Evolutionary conservation across 2,888 invertebrate genomes (phyloP), one percentile per base, ranked within the genome.

Genomic region (Lymantria monacha): DNA sequence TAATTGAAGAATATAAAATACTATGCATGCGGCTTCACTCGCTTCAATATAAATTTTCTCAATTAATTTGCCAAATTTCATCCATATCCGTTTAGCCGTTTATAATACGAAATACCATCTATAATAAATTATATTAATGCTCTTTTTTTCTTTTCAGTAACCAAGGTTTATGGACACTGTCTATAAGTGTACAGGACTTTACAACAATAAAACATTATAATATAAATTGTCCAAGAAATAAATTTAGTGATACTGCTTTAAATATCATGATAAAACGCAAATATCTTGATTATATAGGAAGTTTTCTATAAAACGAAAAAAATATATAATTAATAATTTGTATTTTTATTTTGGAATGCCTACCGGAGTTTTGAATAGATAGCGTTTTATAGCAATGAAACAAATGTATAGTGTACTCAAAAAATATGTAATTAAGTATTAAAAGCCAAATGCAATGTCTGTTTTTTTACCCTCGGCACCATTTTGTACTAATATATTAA

Each of bases 381-480:
- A 91, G 91, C 89, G 89, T 91, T 91, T 91, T 90, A 90, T 91
- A 91, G 90, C 86, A 90, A 87, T 87, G 84, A 89, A 88, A 86
- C 84, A 87, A 87, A 87, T 89, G 89, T 90, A 90, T 90, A 90
- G 89, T 87, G 86, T 91, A 90, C 84, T 90, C 90, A 79, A 88
- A 88, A n/a, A 88, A 87, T 83, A 87, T 89, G 83, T 89, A 87
- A 88, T 87, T 90, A 91, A 91, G 89, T 86, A 90, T 89, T 90
- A 91, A 91, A 91, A 90, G 87, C 88, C 88, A 90, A 90, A 89
- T 87, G 79, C 81, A 81, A 83, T 69, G 69, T 70, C 62, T 72
- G 72, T 77, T 80, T 71, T 70, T 75, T 49, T 41, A 41, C 11
- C 41, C 41, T 76, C 71, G 46, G 61, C 54, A 22, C 22, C 2